These are phyloP conservation scores for Aleiodes testaceus DNA, from an alignment of 2,888 invertebrate genomes.

Conservation along the genomic window DNA sequence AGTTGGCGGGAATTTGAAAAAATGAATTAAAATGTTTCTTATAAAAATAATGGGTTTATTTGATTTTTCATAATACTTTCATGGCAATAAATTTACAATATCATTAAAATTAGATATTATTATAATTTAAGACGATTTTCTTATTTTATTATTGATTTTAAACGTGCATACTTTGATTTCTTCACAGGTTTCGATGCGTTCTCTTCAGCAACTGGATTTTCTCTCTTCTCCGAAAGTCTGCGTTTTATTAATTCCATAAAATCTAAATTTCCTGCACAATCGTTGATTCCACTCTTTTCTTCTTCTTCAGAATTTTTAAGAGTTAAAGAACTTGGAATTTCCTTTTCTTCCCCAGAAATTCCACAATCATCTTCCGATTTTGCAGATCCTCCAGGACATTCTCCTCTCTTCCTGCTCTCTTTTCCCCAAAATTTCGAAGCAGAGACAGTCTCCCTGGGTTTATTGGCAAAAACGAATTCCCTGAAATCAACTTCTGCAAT, in stretches of 20 bases:
- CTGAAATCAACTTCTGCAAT: conserved; percentile 56
- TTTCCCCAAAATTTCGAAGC: conserved; percentile 68
- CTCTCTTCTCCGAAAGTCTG: conserved; percentile 50
- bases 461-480: conserved; percentile 63
- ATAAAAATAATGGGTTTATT: not conserved
- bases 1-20: conserved; percentile 4
- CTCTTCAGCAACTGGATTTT: not conserved
- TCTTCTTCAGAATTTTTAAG: conserved; percentile 16
- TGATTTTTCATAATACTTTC: not conserved
- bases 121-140: not conserved
- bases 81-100: not conserved
- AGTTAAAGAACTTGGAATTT: not conserved
- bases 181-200: conserved; percentile 28
- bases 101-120: not conserved
- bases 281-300: not conserved
- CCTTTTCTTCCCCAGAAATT: conserved; percentile 8
- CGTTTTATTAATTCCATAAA: conserved; percentile 53
- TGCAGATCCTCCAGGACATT: conserved; percentile 8
- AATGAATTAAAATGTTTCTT: not conserved
- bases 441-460: conserved; percentile 62
- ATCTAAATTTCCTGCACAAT: conserved; percentile 37
- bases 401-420: not conserved
- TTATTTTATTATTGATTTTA: conserved; percentile 29
- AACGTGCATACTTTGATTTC: conserved; percentile 48
- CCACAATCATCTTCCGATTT: conserved; percentile 30